Base-by-base conservation (phyloP, 64 coral and sea anemone genomes). In the Exaiptasia diaphana region DNA sequence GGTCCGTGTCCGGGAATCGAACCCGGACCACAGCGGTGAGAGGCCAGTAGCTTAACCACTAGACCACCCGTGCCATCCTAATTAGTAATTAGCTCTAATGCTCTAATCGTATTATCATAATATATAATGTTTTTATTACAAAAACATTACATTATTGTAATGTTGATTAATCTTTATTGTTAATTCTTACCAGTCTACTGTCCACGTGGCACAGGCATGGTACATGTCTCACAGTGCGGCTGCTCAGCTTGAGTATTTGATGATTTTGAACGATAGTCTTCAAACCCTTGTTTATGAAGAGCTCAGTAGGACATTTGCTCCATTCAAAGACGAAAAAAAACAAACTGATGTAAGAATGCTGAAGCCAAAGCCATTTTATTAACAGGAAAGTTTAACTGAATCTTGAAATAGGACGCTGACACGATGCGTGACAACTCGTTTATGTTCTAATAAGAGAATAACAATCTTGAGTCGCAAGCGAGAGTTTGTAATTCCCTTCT, bases 231-330 rank as follows among this genome's bases (percentile, higher is more conserved):
- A 95, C 73, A 80, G 91, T 33, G 62, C 75, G 15, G 85, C 91
- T 22, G 81, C 79, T 13, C 60, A 83, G 56, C 45, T 95, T 28
- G 91, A 95, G 42, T 95, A 95, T 59, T 42, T 90, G 20, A 42
- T 74, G 14, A 79, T 64, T 28, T 59, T 95, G 3, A 95, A 95
- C 35, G 83, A 53, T 14, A 95, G 86, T 2, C 34, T 95, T 17
- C 91, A 95, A 32, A 85, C 22, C 15, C 35, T 95, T n/a, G 79
- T 95, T 2, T 79, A 85, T 38, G 91, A 95, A 65, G 91, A 95
- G 43, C 63, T 95, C 5, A 89, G 91, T 54, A 88, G 79, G 30
- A 73, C 86, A 17, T 95, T 95, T 38, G 71, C 75, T 37, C 91
- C 91, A 0, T 41, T 52, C 12, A 73, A 53, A 53, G 85, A 89